These are phyloP conservation scores for Cotesia glomerata DNA, from an alignment of 1,140 invertebrate species.

Conservation along the genomic window DNA sequence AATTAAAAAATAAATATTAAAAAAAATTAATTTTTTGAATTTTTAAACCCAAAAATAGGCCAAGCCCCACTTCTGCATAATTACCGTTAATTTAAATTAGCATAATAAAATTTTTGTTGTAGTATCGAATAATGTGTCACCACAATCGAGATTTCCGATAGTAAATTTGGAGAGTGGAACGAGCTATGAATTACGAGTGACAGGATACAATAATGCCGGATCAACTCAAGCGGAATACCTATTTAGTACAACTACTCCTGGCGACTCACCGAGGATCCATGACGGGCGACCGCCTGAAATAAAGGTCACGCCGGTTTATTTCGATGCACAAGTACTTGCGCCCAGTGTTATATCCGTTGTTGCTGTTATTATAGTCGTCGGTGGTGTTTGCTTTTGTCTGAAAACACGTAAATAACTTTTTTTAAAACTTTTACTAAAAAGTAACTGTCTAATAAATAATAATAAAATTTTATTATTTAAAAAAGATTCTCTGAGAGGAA, in stretches of 20 bases:
- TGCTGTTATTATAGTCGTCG: conserved; percentile 60
- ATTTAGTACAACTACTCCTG: conserved; percentile 68
- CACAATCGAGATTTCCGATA: conserved; percentile 65
- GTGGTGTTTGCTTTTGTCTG: conserved; percentile 64
- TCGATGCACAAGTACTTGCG: conserved; percentile 62
- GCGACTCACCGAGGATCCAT: conserved; percentile 60
- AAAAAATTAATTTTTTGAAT: too few relatives aligned
- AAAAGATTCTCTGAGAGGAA: conserved; percentile 46
- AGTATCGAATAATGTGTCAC: conserved; percentile 63
- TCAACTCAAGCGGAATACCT: conserved; percentile 70
- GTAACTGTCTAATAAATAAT: background rate
- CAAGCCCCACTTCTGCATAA: too few relatives aligned
- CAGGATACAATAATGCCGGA: conserved; percentile 75
- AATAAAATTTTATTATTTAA: background rate
- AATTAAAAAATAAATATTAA: too few relatives aligned
- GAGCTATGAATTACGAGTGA: conserved; percentile 71
- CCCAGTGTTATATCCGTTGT: conserved; percentile 62
- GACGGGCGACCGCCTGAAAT: conserved; percentile 51
- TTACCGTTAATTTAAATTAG: too few relatives aligned
- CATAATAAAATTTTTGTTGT: conserved; percentile 30
- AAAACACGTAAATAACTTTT: conserved; percentile 59
- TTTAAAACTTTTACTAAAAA: background rate
- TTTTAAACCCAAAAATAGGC: too few relatives aligned
- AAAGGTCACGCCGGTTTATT: conserved; percentile 56
- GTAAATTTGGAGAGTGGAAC: conserved; percentile 71